Percentiles rank a stretch among this genome's conserved stretches.
Conservation (phyloP, 2,888 invertebrate species). For the Alsophila aescularia region DNA sequence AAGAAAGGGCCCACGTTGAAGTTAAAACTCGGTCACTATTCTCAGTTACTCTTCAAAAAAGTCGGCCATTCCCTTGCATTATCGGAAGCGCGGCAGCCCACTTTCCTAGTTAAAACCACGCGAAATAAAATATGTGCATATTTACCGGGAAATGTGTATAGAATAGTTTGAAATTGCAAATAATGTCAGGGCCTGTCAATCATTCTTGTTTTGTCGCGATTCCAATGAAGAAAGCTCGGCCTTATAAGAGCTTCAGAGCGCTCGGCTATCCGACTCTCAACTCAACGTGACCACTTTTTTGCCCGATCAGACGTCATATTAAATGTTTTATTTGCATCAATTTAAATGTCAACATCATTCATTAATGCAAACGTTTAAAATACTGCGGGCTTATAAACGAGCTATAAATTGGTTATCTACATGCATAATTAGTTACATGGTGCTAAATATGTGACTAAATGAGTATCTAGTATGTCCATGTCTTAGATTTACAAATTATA, state of each 20-base stretch:
- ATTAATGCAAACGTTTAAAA: conserved; percentile 33
- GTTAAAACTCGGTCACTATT: background rate
- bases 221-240: conserved; percentile 65
- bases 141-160: conserved; percentile 53
- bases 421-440: conserved; percentile 6
- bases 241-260: conserved; percentile 60
- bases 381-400: conserved; percentile 34
- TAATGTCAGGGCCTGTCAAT: conserved; percentile 67
- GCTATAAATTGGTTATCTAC: conserved; percentile 16
- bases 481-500: conserved; percentile 2
- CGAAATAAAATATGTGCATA: conserved; percentile 53
- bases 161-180: conserved; percentile 61
- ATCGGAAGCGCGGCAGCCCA: conserved; percentile 28
- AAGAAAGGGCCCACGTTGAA: conserved; percentile 41
- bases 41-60: background rate
- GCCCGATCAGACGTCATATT: conserved; percentile 30
- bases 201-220: conserved; percentile 68
- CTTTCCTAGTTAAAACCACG: conserved; percentile 42
- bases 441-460: conserved; percentile 7
- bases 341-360: conserved; percentile 38
- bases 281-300: conserved; percentile 47
- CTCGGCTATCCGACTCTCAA: conserved; percentile 39
- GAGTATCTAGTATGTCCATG: background rate
- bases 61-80: conserved; percentile 1
- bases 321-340: conserved; percentile 34